Evolutionary conservation across 2,113 vertebrate species (phyloP).

Genomic region (Benitochromis conjunctus): DNA sequence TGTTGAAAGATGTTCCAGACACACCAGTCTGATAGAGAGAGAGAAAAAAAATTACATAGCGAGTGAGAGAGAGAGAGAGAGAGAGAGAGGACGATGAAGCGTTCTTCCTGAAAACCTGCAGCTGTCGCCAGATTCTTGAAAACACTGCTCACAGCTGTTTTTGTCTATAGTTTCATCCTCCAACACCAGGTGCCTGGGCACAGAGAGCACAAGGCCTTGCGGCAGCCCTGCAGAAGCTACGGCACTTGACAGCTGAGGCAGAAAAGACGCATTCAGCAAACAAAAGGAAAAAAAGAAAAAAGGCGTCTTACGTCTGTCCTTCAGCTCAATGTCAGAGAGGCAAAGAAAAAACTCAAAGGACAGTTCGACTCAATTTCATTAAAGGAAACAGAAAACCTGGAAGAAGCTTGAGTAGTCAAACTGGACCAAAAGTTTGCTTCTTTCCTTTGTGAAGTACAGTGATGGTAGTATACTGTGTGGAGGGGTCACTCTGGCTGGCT

Average conservation of each 20-base stretch:
- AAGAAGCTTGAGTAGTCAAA: neutral
- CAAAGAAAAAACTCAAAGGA: conserved; percentile 15
- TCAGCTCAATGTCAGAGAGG: neutral
- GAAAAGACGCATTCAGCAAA: neutral
- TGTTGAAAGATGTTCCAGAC: neutral
- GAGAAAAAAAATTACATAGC: neutral
- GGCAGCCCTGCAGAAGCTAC: neutral
- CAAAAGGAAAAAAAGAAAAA: neutral
- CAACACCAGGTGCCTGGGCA: neutral
- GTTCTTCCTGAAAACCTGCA: neutral
- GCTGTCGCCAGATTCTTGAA: neutral
- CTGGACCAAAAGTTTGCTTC: neutral
- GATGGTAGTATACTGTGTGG: neutral
- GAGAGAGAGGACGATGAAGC: neutral
- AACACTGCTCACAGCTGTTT: neutral
- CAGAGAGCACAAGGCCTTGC: neutral
- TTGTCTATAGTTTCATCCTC: neutral
- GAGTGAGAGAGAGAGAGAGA: neutral
- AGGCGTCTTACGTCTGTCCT: neutral
- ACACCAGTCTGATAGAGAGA: neutral
- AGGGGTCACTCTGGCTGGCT: neutral
- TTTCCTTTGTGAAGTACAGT: neutral
- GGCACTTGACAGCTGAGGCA: neutral
- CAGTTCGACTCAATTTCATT: neutral
- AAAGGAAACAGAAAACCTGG: neutral